Base-by-base conservation (phyloP, 2,888 invertebrate species). In the Pimpla rufipes region DNA sequence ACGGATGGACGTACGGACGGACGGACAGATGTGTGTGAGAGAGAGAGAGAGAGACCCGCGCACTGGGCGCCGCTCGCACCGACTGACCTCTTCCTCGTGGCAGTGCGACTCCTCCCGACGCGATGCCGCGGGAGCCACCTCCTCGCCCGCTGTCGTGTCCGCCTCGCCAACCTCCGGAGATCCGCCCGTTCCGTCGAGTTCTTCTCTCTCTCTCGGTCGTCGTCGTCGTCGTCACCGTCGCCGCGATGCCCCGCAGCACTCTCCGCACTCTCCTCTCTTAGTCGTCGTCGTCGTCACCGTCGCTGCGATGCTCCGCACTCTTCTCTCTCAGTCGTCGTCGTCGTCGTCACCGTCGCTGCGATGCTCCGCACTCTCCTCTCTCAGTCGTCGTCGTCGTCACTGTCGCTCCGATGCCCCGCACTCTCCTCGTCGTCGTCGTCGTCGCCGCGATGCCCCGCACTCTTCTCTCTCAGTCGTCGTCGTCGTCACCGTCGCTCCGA, bases 31-130 rank as follows among this genome's bases (percentile, higher is more conserved):
- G n/a, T n/a, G n/a, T 5, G 35, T 40, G 37, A 16, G 21, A 71
- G 21, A 59, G 21, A 29, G 35, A 59, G 3, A 29, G 66, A 71
- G 52, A 52, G 75, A 75, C 59, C 83, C 87, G 86, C 86, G 82
- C 87, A 75, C 86, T 84, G 75, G 81, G 83, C 83, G 88, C 71
- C 85, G 80, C 86, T 88, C 84, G 79, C 85, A 83, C 82, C 84
- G 84, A 87, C 85, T 85, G 87, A 85, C 87, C 88, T 87, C 88
- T 88, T 88, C 88, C 87, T 86, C 86, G 86, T 86, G 81, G 84
- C 85, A 77, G 77, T 80, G 52, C 68, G 67, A 84, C 84, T 84
- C 84, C 85, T 85, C 85, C 85, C 86, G 81, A 50, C 55, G 57
- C 42, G 66, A 57, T 5, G 59, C 73, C 47, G 21, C 66, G 45